A percentile compares a stretch with the other conserved stretches of the same genome.
phyloP scores from a whole-genome alignment of 1,140 invertebrate genomes.

The Orius laevigatus region DNA sequence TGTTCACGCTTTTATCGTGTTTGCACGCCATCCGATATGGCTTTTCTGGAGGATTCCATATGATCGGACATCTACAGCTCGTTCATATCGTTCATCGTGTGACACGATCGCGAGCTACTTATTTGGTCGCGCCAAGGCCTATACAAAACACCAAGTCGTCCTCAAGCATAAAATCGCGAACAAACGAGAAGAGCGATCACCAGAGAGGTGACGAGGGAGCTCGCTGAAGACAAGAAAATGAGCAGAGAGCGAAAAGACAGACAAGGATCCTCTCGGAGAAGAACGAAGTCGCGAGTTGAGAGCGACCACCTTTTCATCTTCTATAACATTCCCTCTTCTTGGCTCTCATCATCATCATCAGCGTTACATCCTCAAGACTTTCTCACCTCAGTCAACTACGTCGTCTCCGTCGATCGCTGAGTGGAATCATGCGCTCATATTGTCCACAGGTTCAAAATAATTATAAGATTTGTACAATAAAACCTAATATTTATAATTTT shows the following conservation, averaged over 20 bases:
- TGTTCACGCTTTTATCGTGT: conserved; percentile 94
- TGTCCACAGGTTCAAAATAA: conserved; percentile 62
- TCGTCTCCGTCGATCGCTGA: conserved; percentile 74
- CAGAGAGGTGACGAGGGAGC: conserved; percentile 78
- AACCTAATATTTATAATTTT: too few relatives aligned
- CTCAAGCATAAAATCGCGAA: conserved; percentile 95
- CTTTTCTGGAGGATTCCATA: conserved; percentile 96
- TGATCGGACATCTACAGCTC: conserved; percentile 87
- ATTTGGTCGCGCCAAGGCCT: conserved; percentile 86
- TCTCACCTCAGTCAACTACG: conserved; percentile 87
- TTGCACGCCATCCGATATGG: conserved; percentile 95
- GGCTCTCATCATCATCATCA: conserved; percentile 81
- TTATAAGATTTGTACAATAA: neutral
- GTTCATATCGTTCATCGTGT: conserved; percentile 66
- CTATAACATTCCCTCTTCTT: conserved; percentile 95
- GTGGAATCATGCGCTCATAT: conserved; percentile 73
- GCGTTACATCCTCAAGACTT: conserved; percentile 81
- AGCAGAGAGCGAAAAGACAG: conserved; percentile 97
- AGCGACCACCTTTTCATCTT: conserved; percentile 96
- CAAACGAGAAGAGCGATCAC: conserved; percentile 92
- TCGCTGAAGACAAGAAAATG: conserved; percentile 96
- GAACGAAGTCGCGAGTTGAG: conserved; percentile 98
- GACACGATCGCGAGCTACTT: conserved; percentile 78
- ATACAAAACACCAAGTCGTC: conserved; percentile 95
- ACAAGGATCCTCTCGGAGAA: conserved; percentile 98